Evolutionary conservation across 2,888 invertebrate genomes (phyloP).

Genomic region (Sminthurides aquaticus): DNA sequence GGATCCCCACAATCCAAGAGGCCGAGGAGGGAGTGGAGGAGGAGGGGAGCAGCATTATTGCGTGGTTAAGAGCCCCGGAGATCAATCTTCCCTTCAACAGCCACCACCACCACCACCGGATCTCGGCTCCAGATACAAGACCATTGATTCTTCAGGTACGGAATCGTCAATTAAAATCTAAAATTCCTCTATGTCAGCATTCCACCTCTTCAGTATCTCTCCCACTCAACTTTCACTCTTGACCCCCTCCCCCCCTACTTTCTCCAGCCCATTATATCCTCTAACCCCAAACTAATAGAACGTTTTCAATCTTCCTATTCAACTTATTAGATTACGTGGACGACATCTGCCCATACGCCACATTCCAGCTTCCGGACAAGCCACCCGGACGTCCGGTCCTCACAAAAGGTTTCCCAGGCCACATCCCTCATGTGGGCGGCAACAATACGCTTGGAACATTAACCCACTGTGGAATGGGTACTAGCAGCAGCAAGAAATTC

Average conservation of each 20-base stretch:
- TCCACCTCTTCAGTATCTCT: neutral
- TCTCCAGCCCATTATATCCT: too few species aligned
- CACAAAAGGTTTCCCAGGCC: constrained; percentile 24
- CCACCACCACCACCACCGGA: neutral
- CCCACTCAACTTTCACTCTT: neutral
- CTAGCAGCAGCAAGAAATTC: constrained; percentile 24
- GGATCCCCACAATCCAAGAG: constrained; percentile 21
- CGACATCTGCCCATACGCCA: constrained; percentile 87
- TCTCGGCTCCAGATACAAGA: constrained; percentile 11
- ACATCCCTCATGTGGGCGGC: neutral
- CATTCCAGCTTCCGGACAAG: constrained; percentile 79
- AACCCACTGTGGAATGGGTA: constrained; percentile 10
- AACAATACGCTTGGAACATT: neutral
- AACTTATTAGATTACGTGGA: constrained; percentile 68
- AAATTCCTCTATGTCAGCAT: neutral
- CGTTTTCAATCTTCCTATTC: neutral
- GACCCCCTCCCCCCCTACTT: too few species aligned
- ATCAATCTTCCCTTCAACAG: constrained; percentile 21
- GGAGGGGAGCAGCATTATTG: constrained; percentile 34
- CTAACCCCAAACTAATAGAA: neutral
- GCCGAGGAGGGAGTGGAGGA: constrained; percentile 13
- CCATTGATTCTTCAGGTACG: constrained; percentile 12
- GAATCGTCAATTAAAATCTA: neutral
- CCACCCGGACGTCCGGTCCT: constrained; percentile 42
- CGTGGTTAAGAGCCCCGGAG: constrained; percentile 33